Percentiles rank a stretch among this genome's conserved stretches.
Evolutionary conservation across 2,113 vertebrate species (phyloP).

Genomic region (Bothrops jararaca): DNA sequence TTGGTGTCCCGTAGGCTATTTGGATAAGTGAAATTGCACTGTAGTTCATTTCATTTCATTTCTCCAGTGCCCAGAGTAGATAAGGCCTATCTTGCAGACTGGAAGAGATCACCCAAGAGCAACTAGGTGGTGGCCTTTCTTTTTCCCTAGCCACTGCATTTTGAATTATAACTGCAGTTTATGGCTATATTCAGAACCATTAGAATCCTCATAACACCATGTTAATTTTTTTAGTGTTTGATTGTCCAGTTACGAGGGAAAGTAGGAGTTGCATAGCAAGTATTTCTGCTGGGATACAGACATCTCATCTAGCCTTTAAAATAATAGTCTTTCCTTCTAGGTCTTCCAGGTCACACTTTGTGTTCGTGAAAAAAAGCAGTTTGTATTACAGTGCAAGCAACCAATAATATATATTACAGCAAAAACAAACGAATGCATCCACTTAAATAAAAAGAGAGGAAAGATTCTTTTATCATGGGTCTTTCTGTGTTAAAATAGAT

Average conservation of each 20-base stretch:
- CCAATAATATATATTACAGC: neutral
- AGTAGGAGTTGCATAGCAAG: conserved; percentile 31
- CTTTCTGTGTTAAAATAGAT: conserved; percentile 1
- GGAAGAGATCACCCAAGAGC: conserved; percentile 33
- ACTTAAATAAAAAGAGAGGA: neutral
- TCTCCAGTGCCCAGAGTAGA: conserved; percentile 32
- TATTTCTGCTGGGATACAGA: conserved; percentile 20
- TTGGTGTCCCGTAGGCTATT: conserved; percentile 23
- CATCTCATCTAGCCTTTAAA: conserved; percentile 24
- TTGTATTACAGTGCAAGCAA: neutral
- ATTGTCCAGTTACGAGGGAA: conserved; percentile 28
- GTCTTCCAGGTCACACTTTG: conserved; percentile 32
- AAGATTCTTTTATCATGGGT: conserved; percentile 13
- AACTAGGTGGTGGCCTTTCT: conserved; percentile 35
- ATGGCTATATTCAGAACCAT: conserved; percentile 29
- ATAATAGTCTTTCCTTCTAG: conserved; percentile 13
- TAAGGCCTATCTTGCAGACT: conserved; percentile 24
- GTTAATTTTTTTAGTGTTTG: conserved; percentile 34
- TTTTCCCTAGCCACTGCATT: conserved; percentile 17
- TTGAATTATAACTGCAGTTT: conserved; percentile 29
- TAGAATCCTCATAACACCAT: conserved; percentile 37
- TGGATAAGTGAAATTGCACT: conserved; percentile 42
- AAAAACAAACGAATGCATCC: neutral
- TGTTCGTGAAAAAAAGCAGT: conserved; percentile 28
- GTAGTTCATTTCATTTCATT: conserved; percentile 40